Evolutionary conservation across 2,113 vertebrate species (phyloP).

Genomic region (Psittacula cyanocephala): DNA sequence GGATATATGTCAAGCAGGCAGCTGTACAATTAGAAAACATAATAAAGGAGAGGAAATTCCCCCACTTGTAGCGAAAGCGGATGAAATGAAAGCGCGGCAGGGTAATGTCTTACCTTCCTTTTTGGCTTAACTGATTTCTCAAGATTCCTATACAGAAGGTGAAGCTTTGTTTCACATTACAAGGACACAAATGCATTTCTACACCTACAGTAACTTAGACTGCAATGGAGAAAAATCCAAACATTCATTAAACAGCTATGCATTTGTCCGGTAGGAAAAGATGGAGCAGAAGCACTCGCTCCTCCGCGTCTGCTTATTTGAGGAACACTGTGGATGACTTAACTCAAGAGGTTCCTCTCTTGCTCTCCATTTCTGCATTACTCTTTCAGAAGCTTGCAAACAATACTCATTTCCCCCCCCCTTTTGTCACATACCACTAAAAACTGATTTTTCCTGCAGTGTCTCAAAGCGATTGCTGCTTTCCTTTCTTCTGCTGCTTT

Average conservation of each 20-base stretch:
- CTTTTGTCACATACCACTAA: background rate
- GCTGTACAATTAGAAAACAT: background rate
- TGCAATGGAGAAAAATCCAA: constrained; percentile 1
- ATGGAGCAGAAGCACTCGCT: background rate
- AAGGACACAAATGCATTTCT: constrained; percentile 14
- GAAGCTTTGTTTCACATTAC: constrained; percentile 23
- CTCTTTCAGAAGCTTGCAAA: background rate
- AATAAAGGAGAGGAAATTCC: background rate
- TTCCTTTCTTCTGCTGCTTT: constrained; percentile 45
- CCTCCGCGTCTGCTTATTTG: background rate
- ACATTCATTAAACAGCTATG: background rate
- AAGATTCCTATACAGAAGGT: background rate
- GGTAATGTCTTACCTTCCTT: constrained; percentile 6
- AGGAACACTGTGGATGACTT: background rate
- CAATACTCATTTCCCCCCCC: background rate
- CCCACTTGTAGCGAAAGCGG: background rate
- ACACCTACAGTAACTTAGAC: constrained; percentile 22
- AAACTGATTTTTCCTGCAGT: constrained; percentile 37
- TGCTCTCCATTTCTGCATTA: background rate
- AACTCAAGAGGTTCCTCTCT: background rate
- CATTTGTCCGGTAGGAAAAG: constrained; percentile 5
- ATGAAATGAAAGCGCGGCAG: background rate
- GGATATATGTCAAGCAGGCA: constrained; percentile 4
- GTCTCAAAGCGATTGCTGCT: constrained; percentile 7
- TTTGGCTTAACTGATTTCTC: constrained; percentile 20